These are phyloP conservation scores for Anguilla japonica DNA, from an alignment of 2,113 vertebrate species.

Conservation along the genomic window DNA sequence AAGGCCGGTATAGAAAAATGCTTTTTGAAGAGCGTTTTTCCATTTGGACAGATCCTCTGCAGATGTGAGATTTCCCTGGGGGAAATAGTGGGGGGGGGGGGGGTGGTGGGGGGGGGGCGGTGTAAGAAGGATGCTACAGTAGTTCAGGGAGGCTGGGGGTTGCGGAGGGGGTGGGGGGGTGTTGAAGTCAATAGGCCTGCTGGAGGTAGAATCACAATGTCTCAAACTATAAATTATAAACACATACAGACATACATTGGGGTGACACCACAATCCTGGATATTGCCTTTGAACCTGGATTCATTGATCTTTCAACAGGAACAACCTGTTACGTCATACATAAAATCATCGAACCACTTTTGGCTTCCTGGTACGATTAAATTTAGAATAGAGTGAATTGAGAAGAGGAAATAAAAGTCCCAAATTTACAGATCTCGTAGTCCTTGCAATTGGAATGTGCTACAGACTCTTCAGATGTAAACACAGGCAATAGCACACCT, in stretches of 20 bases:
- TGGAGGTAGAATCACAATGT: constrained; percentile 12
- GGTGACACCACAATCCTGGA: neutral
- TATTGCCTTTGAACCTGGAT: neutral
- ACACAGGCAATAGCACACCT: neutral
- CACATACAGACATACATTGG: neutral
- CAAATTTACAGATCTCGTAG: neutral
- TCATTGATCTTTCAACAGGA: neutral
- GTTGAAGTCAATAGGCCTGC: constrained; percentile 14
- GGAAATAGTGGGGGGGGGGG: neutral
- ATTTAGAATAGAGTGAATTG: neutral
- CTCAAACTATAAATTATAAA: constrained; percentile 7
- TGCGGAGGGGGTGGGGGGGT: neutral
- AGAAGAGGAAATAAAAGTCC: neutral
- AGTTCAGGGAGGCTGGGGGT: too few relatives aligned
- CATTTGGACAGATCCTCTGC: constrained; percentile 25
- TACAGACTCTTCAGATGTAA: neutral
- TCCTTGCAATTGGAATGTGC: neutral
- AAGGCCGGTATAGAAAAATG: constrained; percentile 23
- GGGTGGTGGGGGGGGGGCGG: neutral
- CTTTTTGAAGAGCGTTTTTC: constrained; percentile 18
- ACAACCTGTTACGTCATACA: neutral
- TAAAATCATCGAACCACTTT: neutral
- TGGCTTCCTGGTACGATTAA: neutral
- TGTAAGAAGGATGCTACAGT: neutral
- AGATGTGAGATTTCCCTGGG: constrained; percentile 30